Evolutionary conservation across 2,797 vertebrate genomes (phyloP), one percentile per base, ranked within the genome.

Genomic region (Petrocephalus sullivani): DNA sequence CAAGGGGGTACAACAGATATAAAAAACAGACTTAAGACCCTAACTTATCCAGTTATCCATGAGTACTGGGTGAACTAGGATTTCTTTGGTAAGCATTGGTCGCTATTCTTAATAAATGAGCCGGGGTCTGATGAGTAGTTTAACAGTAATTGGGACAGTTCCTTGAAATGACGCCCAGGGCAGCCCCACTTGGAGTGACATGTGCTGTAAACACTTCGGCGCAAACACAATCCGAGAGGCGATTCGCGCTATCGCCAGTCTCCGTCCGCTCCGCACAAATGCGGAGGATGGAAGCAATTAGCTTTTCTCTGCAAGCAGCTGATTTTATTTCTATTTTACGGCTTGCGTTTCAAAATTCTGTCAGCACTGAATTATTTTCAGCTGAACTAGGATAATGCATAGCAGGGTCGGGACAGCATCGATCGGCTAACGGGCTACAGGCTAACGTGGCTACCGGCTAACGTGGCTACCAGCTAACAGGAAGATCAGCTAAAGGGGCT

Each of bases 321-420:
- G 85, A 86, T 61, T 58, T 86, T 60, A 86, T 86, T 86, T 86
- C 56, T 60, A 33, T 86, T 58, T 58, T 41, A 56, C 2, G 33
- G 85, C 56, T 58, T 61, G 56, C 85, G 19, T 86, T 86, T 86
- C 56, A 60, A 60, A 60, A 58, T n/a, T 60, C 56, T 86, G 54
- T 86, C 85, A 86, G 33, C 56, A 12, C 85, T 86, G 60, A 60
- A 86, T 86, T 86, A 86, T 58, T 86, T 86, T 86, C 85, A 86
- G 23, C 85, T 86, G 85, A 58, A 60, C 19, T 85, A 14, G 51
- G 12, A 14, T 16, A 37, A 49, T 14, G 37, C 37, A 49, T 81
- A 81, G 41, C 67, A n/a, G 37, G 9, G 75, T n/a, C 19, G 19
- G 19, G 75, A 41, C 75, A 81, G 41, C 71, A n/a, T 41, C 0